Percentiles rank a stretch among this genome's conserved stretches.
phyloP scores from a whole-genome alignment of 2,888 invertebrate genomes.

The Dyspetes luteomarginatus region DNA sequence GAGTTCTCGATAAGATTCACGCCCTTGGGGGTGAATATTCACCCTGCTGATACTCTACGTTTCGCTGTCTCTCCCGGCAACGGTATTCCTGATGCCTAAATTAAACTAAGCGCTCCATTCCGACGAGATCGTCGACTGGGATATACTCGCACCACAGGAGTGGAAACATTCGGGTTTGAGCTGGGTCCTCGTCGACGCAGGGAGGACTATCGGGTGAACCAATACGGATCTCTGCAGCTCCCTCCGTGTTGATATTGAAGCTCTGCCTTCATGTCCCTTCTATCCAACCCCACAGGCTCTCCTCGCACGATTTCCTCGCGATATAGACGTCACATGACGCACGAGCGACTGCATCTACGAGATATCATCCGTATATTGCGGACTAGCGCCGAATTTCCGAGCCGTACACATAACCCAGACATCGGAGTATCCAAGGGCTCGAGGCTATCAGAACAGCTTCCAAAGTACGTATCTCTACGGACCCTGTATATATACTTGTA shows the following conservation, averaged over 20 bases:
- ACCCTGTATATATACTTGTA: constrained; percentile 1
- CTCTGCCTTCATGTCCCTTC: constrained; percentile 27
- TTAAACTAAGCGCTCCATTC: constrained; percentile 56
- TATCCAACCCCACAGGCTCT: not conserved
- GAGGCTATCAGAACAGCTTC: constrained; percentile 18
- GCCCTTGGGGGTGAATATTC: constrained; percentile 47
- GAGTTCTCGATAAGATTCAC: constrained; percentile 64
- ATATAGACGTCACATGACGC: constrained; percentile 28
- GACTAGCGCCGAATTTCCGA: constrained; percentile 29
- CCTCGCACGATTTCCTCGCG: not conserved
- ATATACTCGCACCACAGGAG: constrained; percentile 42
- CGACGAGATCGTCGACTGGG: constrained; percentile 57
- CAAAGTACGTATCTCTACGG: too few relatives aligned
- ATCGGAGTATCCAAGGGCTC: too few relatives aligned
- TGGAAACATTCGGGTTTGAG: constrained; percentile 31
- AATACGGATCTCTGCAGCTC: not conserved
- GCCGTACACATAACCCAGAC: not conserved
- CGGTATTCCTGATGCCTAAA: constrained; percentile 47
- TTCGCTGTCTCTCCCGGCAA: not conserved
- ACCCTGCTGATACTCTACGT: constrained; percentile 39
- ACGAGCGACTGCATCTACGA: constrained; percentile 46
- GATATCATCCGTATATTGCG: constrained; percentile 51
- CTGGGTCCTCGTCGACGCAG: constrained; percentile 12
- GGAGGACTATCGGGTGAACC: not conserved
- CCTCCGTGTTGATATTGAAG: constrained; percentile 10